Conservation (phyloP, 2,888 invertebrate species). For the Caenorhabditis macrosperma region DNA sequence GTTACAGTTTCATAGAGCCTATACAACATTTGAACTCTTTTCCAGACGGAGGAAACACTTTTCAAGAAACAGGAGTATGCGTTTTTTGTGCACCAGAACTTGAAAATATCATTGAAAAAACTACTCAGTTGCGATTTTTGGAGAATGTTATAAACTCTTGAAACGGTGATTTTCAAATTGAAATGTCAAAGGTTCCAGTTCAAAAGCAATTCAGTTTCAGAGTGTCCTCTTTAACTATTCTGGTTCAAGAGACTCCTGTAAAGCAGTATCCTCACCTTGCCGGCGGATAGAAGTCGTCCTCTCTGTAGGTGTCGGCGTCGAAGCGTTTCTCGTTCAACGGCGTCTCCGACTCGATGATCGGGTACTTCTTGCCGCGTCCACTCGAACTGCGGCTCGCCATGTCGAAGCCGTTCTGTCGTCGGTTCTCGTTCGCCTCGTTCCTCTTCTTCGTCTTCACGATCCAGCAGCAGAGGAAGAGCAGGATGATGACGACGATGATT, state of each 20-base stretch:
- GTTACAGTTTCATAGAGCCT: too few relatives aligned
- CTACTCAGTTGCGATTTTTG: too few relatives aligned
- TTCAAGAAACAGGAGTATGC: too few relatives aligned
- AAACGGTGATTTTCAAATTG: neutral
- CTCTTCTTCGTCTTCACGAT: slow-evolving; percentile 66
- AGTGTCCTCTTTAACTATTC: too few relatives aligned
- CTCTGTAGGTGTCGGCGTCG: slow-evolving; percentile 44
- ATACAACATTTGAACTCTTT: too few relatives aligned
- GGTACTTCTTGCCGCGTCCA: slow-evolving; percentile 48
- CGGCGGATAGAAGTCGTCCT: slow-evolving; percentile 56
- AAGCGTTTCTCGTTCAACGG: slow-evolving; percentile 51
- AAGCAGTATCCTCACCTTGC: slow-evolving; percentile 38
- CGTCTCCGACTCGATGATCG: slow-evolving; percentile 53
- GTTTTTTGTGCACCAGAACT: too few relatives aligned
- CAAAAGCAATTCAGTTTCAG: too few relatives aligned
- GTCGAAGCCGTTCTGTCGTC: slow-evolving; percentile 39
- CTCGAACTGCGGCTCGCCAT: slow-evolving; percentile 46
- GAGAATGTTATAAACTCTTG: too few relatives aligned
- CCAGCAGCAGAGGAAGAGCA: slow-evolving; percentile 68
- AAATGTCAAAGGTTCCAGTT: neutral
- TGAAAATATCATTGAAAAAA: too few relatives aligned
- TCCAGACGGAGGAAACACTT: too few relatives aligned
- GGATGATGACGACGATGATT: slow-evolving; percentile 60
- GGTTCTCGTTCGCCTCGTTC: slow-evolving; percentile 28
- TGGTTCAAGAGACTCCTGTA: too few relatives aligned